Conservation (phyloP, 2,888 invertebrate species). For the Sphecodes monilicornis region DNA sequence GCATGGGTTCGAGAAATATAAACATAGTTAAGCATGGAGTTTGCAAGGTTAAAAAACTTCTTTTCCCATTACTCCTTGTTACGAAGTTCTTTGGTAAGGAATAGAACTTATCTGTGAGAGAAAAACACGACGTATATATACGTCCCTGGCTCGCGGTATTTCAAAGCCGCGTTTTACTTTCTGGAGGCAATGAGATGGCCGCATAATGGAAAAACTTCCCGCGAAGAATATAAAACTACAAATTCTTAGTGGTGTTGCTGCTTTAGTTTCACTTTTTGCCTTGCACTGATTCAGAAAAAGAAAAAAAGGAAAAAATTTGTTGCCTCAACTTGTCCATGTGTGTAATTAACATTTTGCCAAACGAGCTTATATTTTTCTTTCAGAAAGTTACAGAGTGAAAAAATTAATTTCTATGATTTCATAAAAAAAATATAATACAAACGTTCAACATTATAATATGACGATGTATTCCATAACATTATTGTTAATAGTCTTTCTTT, state of each 20-base stretch:
- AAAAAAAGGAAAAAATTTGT: background rate
- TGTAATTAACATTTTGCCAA: background rate
- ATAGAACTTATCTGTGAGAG: conserved; percentile 18
- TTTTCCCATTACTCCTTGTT: conserved; percentile 23
- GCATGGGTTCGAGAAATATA: background rate
- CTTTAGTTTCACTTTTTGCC: background rate
- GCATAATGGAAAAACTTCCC: conserved; percentile 45
- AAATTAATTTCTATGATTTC: background rate
- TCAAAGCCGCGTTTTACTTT: conserved; percentile 7
- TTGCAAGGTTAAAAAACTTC: conserved; percentile 31
- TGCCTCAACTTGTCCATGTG: background rate
- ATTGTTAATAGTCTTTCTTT: too few species aligned
- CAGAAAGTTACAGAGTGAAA: background rate
- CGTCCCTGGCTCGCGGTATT: conserved; percentile 13
- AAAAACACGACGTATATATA: conserved; percentile 8
- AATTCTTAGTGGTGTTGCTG: background rate
- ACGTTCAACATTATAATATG: too few species aligned
- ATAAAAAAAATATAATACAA: too few species aligned
- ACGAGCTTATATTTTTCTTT: background rate
- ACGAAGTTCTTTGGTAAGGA: conserved; percentile 31
- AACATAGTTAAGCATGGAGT: background rate
- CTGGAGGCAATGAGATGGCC: conserved; percentile 19
- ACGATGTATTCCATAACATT: too few species aligned
- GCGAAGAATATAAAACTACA: conserved; percentile 25
- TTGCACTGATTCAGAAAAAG: background rate